These are phyloP conservation scores for Phrynosoma blainvillii DNA, from an alignment of 2,113 vertebrate genomes.

Conservation along the genomic window DNA sequence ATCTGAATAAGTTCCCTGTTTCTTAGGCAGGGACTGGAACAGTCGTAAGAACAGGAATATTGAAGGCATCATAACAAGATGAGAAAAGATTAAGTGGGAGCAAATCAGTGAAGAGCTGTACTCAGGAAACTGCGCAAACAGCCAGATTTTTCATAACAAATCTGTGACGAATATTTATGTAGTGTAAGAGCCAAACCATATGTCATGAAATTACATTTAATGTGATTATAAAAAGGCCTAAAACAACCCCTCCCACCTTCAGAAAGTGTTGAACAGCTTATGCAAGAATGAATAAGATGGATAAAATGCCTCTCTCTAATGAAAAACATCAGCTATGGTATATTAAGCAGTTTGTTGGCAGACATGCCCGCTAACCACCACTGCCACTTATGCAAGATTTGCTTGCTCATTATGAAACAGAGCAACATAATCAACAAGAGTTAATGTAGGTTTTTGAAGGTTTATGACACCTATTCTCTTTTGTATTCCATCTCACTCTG, in stretches of 20 bases:
- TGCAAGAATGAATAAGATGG: neutral
- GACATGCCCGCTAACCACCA: fast-evolving
- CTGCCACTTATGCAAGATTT: neutral
- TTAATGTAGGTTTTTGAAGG: no score
- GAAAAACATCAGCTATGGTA: neutral
- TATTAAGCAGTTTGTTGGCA: neutral
- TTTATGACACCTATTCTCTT: no score
- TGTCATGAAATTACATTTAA: neutral
- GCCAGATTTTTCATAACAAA: neutral
- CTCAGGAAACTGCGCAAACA: neutral
- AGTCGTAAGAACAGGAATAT: neutral
- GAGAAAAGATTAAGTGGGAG: neutral
- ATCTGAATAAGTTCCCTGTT: neutral
- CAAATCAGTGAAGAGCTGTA: neutral
- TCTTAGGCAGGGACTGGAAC: neutral
- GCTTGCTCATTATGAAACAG: fast-evolving
- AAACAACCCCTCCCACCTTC: neutral
- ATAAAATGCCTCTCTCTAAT: neutral
- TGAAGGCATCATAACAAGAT: neutral
- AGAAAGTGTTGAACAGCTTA: neutral
- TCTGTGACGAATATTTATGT: neutral
- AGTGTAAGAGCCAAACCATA: neutral
- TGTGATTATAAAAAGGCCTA: neutral
- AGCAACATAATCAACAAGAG: neutral
- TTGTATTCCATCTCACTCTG: no score